Evolutionary conservation across 2,113 vertebrate species (phyloP).

Genomic region (Leptocoma aspasia): DNA sequence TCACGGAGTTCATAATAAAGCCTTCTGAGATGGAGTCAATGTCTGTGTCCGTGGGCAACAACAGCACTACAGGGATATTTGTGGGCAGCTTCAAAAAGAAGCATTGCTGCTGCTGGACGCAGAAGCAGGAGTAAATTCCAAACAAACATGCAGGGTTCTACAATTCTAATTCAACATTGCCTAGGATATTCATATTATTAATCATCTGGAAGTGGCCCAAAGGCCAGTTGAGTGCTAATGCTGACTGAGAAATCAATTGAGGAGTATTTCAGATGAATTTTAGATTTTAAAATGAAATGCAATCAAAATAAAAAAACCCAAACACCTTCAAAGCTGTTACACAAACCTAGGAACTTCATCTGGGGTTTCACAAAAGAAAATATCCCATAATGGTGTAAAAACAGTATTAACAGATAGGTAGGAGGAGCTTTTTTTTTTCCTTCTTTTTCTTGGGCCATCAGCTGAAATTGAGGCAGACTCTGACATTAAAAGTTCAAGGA

Average conservation of each 20-base stretch:
- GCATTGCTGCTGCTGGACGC: neutral
- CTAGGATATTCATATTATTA: neutral
- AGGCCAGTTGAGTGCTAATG: neutral
- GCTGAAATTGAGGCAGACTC: neutral
- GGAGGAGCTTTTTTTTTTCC: neutral
- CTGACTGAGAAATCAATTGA: neutral
- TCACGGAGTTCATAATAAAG: too few relatives aligned
- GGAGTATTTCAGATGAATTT: neutral
- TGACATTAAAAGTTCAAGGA: neutral
- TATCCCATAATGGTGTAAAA: neutral
- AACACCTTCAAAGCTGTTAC: neutral
- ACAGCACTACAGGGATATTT: neutral
- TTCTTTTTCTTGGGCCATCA: neutral
- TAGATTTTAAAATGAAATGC: neutral
- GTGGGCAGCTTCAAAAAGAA: neutral
- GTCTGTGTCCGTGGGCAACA: too few relatives aligned
- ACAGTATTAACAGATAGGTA: neutral
- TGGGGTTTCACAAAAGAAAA: neutral
- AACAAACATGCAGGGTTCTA: neutral
- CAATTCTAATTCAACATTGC: neutral
- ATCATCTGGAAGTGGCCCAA: neutral
- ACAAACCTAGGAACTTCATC: neutral
- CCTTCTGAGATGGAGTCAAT: too few relatives aligned
- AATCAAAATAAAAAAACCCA: fast-evolving
- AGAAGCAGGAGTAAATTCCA: neutral